phyloP scores from a whole-genome alignment of 92 coral and sea anemone genomes.

The Virgularia gustaviana region DNA sequence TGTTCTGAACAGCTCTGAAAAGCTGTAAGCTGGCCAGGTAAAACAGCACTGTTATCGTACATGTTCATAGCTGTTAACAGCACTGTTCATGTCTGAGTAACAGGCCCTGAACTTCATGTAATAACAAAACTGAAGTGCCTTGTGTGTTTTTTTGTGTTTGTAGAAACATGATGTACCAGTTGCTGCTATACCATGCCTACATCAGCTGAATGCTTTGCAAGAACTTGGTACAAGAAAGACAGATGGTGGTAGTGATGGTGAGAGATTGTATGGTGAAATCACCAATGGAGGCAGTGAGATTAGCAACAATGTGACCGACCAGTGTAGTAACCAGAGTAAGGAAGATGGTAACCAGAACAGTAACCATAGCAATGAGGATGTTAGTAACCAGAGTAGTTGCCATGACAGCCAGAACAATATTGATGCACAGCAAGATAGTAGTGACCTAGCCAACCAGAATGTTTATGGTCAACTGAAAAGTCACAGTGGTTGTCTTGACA shows the following conservation, averaged over 20 bases:
- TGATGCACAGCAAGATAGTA: not conserved
- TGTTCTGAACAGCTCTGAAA: too few species aligned
- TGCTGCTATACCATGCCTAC: conserved; percentile 93
- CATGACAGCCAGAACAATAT: not conserved
- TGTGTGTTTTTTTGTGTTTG: too few species aligned
- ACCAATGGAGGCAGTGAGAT: not conserved
- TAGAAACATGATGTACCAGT: conserved; percentile 96
- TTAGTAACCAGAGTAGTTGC: not conserved
- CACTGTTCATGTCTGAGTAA: too few species aligned
- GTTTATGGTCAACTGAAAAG: not conserved
- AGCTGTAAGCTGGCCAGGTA: too few species aligned
- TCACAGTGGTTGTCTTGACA: not conserved
- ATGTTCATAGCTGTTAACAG: too few species aligned
- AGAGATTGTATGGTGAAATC: too few species aligned
- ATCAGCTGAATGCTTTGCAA: conserved; percentile 63
- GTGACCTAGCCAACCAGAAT: not conserved
- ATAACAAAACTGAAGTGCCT: too few species aligned
- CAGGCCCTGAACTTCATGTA: too few species aligned
- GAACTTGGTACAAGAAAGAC: not conserved
- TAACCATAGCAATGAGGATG: not conserved
- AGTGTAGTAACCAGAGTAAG: conserved; percentile 7
- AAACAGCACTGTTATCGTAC: too few species aligned
- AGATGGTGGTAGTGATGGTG: not conserved
- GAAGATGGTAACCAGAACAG: not conserved
- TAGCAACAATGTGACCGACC: not conserved